A percentile compares a stretch with the other conserved stretches of the same genome.
Evolutionary conservation across 2,113 vertebrate genomes (phyloP).

Genomic region (Oxyruncus cristatus): DNA sequence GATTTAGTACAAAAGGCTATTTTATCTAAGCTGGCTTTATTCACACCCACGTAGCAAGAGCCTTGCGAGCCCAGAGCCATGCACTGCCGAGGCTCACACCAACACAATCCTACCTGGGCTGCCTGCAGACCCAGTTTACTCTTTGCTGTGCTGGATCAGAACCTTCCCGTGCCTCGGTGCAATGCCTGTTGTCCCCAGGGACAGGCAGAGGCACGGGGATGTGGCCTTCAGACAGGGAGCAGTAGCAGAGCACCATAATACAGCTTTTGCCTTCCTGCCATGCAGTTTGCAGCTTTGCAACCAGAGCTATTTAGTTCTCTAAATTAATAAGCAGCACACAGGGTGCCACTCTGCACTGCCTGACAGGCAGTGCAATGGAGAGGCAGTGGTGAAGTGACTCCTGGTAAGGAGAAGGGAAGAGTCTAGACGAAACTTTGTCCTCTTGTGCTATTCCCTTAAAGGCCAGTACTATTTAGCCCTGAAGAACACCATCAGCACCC

Average conservation of each 20-base stretch:
- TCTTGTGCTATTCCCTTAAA: not conserved
- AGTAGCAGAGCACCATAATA: fast-evolving
- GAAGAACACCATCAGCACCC: not conserved
- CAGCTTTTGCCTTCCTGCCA: not conserved
- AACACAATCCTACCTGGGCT: not conserved
- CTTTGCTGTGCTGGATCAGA: not conserved
- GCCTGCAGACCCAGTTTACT: not conserved
- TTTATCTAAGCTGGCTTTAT: conserved; percentile 31
- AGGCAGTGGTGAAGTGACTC: not conserved
- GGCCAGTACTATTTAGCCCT: not conserved
- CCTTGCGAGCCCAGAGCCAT: not conserved
- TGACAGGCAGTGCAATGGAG: not conserved
- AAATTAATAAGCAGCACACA: not conserved
- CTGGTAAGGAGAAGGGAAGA: not conserved
- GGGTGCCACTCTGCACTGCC: not conserved
- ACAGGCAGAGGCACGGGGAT: not conserved
- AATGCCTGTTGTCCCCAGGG: not conserved
- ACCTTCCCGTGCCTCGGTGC: fast-evolving
- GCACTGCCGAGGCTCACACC: fast-evolving
- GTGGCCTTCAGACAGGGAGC: not conserved
- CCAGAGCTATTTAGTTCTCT: not conserved
- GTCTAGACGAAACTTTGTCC: not conserved
- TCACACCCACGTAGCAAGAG: not conserved
- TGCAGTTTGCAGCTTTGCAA: not conserved
- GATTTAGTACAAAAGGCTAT: conserved; percentile 3